Conservation (phyloP, 2,113 vertebrate genomes). For the Theristicus caerulescens region DNA sequence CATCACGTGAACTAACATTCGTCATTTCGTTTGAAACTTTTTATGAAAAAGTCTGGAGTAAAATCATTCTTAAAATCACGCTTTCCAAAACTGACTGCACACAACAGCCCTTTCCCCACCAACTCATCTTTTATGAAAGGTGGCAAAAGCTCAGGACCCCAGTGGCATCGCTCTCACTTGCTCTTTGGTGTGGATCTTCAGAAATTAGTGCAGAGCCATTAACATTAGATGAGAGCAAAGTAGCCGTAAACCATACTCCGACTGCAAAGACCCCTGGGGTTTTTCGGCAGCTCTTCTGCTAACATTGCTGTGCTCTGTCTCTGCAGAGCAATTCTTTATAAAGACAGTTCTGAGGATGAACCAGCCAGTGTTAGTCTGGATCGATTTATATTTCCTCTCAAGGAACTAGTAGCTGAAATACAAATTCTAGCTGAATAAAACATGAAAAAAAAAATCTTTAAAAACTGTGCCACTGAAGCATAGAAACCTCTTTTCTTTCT, state of each 20-base stretch:
- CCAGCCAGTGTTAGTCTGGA: not conserved
- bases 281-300: not conserved
- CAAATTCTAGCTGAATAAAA: conserved; percentile 52
- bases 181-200: not conserved
- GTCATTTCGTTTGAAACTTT: not conserved
- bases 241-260: not conserved
- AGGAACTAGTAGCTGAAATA: not conserved
- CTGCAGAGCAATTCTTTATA: not conserved
- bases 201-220: not conserved
- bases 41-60: too few relatives aligned
- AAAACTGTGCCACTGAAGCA: not conserved
- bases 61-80: fast-evolving
- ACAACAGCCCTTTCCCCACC: not conserved
- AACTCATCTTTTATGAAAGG: fast-evolving
- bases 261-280: not conserved
- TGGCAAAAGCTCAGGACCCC: not conserved
- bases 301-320: not conserved
- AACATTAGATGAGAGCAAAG: not conserved
- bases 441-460: conserved; percentile 7
- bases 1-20: not conserved
- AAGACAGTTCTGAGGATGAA: not conserved
- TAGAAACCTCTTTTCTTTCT: not conserved
- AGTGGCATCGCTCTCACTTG: fast-evolving
- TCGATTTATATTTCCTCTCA: conserved; percentile 4
- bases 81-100: too few relatives aligned